These are phyloP conservation scores for Verasper variegatus DNA, from an alignment of 2,113 vertebrate genomes.

Conservation along the genomic window DNA sequence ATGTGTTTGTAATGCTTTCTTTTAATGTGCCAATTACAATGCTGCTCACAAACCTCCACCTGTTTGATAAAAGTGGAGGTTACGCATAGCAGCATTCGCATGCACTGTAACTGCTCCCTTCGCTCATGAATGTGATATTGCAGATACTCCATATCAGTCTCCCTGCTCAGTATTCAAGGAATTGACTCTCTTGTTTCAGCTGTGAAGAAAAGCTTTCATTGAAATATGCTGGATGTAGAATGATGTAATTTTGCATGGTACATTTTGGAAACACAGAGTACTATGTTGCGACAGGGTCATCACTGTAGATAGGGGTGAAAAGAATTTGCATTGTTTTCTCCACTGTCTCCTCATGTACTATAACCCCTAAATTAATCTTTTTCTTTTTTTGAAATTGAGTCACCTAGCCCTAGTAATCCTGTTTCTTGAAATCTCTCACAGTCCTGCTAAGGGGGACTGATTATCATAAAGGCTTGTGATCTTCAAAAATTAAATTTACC, in stretches of 20 bases:
- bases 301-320: slow-evolving; percentile 36
- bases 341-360: slow-evolving; percentile 34
- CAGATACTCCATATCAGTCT: background rate
- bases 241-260: background rate
- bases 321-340: slow-evolving; percentile 50
- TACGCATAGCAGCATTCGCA: slow-evolving; percentile 20
- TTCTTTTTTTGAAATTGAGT: slow-evolving; percentile 60
- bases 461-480: slow-evolving; percentile 75
- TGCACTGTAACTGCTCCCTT: slow-evolving; percentile 18
- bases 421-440: slow-evolving; percentile 55
- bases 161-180: slow-evolving; percentile 1
- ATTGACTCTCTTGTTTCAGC: background rate
- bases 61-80: background rate
- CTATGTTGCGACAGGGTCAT: slow-evolving; percentile 25
- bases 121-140: slow-evolving; percentile 21
- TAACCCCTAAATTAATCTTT: slow-evolving; percentile 49
- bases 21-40: slow-evolving; percentile 5
- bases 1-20: background rate
- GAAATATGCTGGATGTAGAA: background rate
- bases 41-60: slow-evolving; percentile 16
- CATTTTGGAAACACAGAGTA: slow-evolving; percentile 8
- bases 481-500: slow-evolving; percentile 77
- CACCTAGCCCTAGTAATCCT: slow-evolving; percentile 69
- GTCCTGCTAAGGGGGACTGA: slow-evolving; percentile 59
- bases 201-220: slow-evolving; percentile 3